Base-by-base conservation (phyloP, 2,113 vertebrate genomes). In the Cinclus cinclus region DNA sequence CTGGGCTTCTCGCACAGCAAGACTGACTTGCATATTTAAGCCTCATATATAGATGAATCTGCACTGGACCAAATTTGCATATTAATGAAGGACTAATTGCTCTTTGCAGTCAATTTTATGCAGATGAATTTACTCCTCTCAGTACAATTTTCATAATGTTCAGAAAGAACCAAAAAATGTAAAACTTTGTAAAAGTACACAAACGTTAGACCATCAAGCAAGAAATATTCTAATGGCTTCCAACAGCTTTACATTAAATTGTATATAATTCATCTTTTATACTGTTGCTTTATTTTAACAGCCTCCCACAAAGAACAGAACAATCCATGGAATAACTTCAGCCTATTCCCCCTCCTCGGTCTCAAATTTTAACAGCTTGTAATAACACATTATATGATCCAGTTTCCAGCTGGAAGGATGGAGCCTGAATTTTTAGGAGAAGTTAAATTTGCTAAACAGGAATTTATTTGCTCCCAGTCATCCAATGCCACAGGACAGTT, bases 51-150 rank as follows among this genome's bases (percentile, higher is more conserved):
- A 94, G 94, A 97, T 96, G 88, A 96, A 97, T 97, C 97, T 98
- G 86, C 96, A 97, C 94, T 96, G 96, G 95, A 97, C 94, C 92
- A 91, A 97, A 97, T 98, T 98, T 98, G 95, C 90, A 97, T 98
- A 98, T 96, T 98, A 98, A 98, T 97, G 95, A 98, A 97, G 94
- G 97, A 97, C 96, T 97, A 98, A 97, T 97, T 98, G 96, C 95
- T 96, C 97, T 98, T 98, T 96, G 95, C 95, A 97, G 94, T 96
- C 93, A 97, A 97, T 97, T 98, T 97, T 96, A 97, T 97, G 98
- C 94, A 98, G 97, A 98, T 96, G 96, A 96, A 97, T 97, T 97
- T 97, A 96, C 91, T 97, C 77, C 83, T 96, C 91, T 96, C 98
- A 97, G 96, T 96, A 97, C 68, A 95, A 96, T 97, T 95, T 97